Evolutionary conservation across 2,113 vertebrate species (phyloP).

Genomic region (Mola mola): DNA sequence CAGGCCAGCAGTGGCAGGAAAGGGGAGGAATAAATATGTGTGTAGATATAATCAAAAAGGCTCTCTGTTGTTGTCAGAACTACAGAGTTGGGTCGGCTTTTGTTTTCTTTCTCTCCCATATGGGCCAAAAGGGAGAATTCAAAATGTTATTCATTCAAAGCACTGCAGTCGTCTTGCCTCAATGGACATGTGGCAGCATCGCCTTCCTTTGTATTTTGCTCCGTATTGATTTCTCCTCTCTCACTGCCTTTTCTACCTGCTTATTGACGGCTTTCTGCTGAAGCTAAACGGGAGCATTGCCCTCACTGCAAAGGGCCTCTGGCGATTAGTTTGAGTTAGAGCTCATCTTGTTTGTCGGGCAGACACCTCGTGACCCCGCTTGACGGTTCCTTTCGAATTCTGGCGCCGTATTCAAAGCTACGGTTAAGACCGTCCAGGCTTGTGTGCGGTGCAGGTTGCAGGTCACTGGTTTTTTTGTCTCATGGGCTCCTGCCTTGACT

Average conservation of each 20-base stretch:
- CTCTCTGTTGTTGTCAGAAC: slow-evolving; percentile 62
- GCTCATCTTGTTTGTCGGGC: not conserved
- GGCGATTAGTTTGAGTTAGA: slow-evolving; percentile 19
- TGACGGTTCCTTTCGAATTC: not conserved
- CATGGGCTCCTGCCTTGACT: slow-evolving; percentile 23
- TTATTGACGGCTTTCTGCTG: slow-evolving; percentile 30
- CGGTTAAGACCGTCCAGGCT: not conserved
- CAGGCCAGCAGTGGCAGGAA: slow-evolving; percentile 5
- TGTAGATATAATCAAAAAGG: slow-evolving; percentile 55
- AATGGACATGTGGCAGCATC: slow-evolving; percentile 5
- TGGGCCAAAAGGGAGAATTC: not conserved
- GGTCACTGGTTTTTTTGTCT: slow-evolving; percentile 34
- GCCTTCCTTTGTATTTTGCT: slow-evolving; percentile 2
- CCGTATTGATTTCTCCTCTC: slow-evolving; percentile 20
- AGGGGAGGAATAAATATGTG: slow-evolving; percentile 60
- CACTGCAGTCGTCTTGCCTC: not conserved
- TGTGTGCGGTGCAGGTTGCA: slow-evolving; percentile 6
- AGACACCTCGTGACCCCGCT: not conserved
- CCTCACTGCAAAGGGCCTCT: slow-evolving; percentile 2
- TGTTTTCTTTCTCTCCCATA: not conserved
- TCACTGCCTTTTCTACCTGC: slow-evolving; percentile 11
- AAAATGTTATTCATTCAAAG: not conserved
- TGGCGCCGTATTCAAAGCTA: no score
- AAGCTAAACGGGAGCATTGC: slow-evolving; percentile 8
- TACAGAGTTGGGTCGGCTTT: slow-evolving; percentile 43